Evolutionary conservation across 2,797 vertebrate genomes (phyloP).

Genomic region (Danio tinwini): DNA sequence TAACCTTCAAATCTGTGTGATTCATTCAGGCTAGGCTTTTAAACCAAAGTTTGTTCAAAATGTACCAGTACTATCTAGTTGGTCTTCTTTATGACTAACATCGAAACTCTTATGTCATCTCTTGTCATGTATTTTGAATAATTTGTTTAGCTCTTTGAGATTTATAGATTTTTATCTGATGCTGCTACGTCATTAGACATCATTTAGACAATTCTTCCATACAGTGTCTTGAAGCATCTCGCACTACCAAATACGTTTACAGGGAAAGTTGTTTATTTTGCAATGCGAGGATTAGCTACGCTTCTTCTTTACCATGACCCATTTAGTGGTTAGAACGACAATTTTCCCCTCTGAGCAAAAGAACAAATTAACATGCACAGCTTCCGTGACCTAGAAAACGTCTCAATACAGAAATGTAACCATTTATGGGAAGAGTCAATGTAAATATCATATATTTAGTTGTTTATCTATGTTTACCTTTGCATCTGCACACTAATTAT

Average conservation of each 20-base stretch:
- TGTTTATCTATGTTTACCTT: slow-evolving; percentile 22
- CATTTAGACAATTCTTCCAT: not conserved
- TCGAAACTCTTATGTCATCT: not conserved
- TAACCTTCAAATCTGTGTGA: no score
- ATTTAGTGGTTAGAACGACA: slow-evolving; percentile 64
- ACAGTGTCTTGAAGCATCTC: not conserved
- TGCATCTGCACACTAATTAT: not conserved
- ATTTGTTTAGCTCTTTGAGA: not conserved
- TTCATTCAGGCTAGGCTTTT: no score
- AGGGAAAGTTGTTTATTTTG: slow-evolving; percentile 43
- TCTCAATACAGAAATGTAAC: slow-evolving; percentile 50
- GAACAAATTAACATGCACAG: slow-evolving; percentile 59
- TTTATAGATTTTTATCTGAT: slow-evolving; percentile 1
- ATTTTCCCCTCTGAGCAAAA: slow-evolving; percentile 56
- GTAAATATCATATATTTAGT: slow-evolving; percentile 39
- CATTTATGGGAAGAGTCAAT: slow-evolving; percentile 13
- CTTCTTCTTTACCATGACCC: slow-evolving; percentile 60
- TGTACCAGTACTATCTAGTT: no score
- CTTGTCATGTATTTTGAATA: not conserved
- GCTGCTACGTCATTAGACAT: not conserved
- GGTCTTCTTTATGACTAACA: not conserved
- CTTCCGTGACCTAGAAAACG: slow-evolving; percentile 62
- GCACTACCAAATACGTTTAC: slow-evolving; percentile 19
- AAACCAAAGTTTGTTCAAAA: no score
- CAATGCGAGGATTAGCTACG: slow-evolving; percentile 36